Percentiles rank a stretch among this genome's conserved stretches.
Conservation (phyloP, 2,113 vertebrate species). For the Hyperoodon ampullatus region DNA sequence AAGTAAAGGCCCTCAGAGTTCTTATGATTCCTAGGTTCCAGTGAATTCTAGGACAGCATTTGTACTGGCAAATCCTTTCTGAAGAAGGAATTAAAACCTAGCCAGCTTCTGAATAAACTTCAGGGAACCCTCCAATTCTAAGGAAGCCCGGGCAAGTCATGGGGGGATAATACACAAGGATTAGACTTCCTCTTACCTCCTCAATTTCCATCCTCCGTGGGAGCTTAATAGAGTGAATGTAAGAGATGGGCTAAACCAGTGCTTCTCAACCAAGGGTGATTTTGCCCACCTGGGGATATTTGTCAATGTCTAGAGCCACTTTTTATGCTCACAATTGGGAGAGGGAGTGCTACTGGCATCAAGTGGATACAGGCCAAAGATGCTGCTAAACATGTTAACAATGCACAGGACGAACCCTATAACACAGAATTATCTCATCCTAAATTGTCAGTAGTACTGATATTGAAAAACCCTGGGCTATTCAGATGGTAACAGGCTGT, state of each 20-base stretch:
- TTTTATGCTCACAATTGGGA: not conserved
- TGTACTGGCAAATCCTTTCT: not conserved
- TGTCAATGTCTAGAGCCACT: not conserved
- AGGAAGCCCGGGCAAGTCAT: not conserved
- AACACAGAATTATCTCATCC: not conserved
- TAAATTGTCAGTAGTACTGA: not conserved
- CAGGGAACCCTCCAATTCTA: not conserved
- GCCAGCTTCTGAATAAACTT: not conserved
- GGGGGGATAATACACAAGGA: not conserved
- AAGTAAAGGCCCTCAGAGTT: not conserved
- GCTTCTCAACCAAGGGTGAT: not conserved
- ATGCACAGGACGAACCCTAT: not conserved
- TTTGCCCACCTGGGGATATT: not conserved
- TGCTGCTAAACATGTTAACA: not conserved
- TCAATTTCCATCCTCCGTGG: not conserved
- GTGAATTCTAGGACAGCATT: not conserved
- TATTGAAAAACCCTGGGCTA: not conserved
- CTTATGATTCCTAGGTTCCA: not conserved
- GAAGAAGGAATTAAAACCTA: not conserved
- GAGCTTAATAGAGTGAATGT: not conserved
- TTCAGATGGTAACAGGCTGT: not conserved
- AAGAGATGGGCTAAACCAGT: not conserved
- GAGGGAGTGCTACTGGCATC: rapidly evolving
- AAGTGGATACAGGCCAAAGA: no score
- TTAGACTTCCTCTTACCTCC: not conserved